These are phyloP conservation scores for Gobio gobio DNA, from an alignment of 2,113 vertebrate genomes.

Conservation along the genomic window DNA sequence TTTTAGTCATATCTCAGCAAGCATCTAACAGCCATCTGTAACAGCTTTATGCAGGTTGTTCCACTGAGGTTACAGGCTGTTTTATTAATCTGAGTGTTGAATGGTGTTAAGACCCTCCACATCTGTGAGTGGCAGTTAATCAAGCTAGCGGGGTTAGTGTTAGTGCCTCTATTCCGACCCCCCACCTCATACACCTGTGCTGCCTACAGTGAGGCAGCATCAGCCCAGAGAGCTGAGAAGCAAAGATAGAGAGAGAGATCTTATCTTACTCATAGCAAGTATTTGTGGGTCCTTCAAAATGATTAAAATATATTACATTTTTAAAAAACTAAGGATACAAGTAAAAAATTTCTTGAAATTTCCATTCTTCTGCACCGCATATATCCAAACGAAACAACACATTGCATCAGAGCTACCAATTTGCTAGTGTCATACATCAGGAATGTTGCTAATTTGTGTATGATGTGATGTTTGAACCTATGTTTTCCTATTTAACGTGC, in stretches of 20 bases:
- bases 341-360: neutral
- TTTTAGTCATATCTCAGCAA: neutral
- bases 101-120: conserved; percentile 4
- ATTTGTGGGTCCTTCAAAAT: neutral
- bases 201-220: conserved; percentile 14
- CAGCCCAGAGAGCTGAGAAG: neutral
- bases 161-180: neutral
- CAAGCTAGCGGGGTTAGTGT: conserved; percentile 4
- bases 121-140: conserved; percentile 38
- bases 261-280: neutral
- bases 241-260: neutral
- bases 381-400: neutral
- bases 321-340: neutral
- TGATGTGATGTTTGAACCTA: neutral
- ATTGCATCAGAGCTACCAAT: neutral
- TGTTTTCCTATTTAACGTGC: neutral
- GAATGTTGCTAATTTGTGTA: neutral
- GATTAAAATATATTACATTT: neutral
- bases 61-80: neutral
- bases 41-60: neutral
- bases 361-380: neutral
- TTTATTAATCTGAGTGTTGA: neutral
- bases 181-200: conserved; percentile 35
- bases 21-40: neutral
- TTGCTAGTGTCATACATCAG: too few relatives aligned